phyloP scores from a whole-genome alignment of 2,797 vertebrate species.

The Gymnoscopelus microlampas region DNA sequence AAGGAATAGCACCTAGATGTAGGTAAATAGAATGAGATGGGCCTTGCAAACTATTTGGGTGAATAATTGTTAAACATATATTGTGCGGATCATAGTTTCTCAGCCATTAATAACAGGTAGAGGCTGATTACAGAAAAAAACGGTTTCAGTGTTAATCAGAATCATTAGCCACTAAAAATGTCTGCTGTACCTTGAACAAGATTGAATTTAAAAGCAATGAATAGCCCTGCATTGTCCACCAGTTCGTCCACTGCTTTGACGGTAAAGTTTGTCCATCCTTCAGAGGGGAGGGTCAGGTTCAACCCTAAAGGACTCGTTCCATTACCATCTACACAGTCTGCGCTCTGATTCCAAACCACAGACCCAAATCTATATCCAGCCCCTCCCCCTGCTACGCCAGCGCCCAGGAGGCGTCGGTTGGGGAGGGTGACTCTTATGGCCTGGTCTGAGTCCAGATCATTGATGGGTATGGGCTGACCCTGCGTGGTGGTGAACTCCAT shows the following conservation, averaged over 20 bases:
- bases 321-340: slow-evolving; percentile 19
- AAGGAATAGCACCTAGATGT: slow-evolving; percentile 55
- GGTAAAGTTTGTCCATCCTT: slow-evolving; percentile 71
- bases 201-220: slow-evolving; percentile 77
- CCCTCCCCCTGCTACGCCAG: slow-evolving; percentile 5
- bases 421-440: slow-evolving; percentile 79
- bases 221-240: slow-evolving; percentile 74
- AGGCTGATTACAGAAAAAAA: neutral
- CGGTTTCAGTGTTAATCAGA: neutral
- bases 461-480: slow-evolving; percentile 72
- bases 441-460: slow-evolving; percentile 68
- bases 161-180: neutral
- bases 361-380: neutral
- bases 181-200: slow-evolving; percentile 73
- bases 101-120: neutral
- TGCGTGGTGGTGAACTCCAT: slow-evolving; percentile 81
- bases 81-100: neutral
- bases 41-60: no score
- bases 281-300: slow-evolving; percentile 43
- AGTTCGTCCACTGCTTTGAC: slow-evolving; percentile 62
- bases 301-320: slow-evolving; percentile 36
- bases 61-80: no score
- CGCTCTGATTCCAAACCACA: neutral
- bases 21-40: no score
- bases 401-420: slow-evolving; percentile 30